Percentiles rank a stretch among this genome's conserved stretches.
Conservation (phyloP, 2,888 invertebrate genomes). For the Hylaea fasciaria region DNA sequence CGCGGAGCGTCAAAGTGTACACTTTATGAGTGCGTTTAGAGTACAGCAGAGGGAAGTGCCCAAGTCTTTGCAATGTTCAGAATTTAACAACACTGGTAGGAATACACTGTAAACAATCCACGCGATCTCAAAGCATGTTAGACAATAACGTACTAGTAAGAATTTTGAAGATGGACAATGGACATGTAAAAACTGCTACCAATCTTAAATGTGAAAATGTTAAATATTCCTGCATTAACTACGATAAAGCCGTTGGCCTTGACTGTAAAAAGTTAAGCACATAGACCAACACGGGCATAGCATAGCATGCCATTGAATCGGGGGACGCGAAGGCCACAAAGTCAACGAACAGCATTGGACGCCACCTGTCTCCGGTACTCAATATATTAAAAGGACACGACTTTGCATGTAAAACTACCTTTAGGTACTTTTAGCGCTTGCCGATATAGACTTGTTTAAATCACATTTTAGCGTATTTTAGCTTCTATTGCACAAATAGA, state of each 20-base stretch:
- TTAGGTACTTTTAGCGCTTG: no score
- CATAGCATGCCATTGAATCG: constrained; percentile 73
- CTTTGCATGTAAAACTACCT: constrained; percentile 10
- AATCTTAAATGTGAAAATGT: constrained; percentile 41
- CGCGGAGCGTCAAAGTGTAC: constrained; percentile 6
- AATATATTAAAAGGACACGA: constrained; percentile 57
- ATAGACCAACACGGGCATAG: constrained; percentile 63
- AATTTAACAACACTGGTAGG: constrained; percentile 1
- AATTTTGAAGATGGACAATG: neutral
- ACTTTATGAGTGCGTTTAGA: constrained; percentile 8
- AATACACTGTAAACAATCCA: neutral
- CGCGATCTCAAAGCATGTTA: neutral
- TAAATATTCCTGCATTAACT: constrained; percentile 50
- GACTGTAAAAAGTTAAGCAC: constrained; percentile 66
- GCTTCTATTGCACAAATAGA: no score
- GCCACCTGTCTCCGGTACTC: constrained; percentile 74
- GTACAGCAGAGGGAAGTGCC: neutral
- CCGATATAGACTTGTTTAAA: no score
- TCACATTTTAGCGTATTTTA: neutral
- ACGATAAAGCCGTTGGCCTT: constrained; percentile 66
- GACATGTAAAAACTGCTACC: constrained; percentile 10
- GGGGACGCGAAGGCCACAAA: constrained; percentile 73
- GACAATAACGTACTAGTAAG: neutral
- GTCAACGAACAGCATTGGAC: constrained; percentile 78
- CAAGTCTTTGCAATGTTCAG: neutral